Percentiles rank a stretch among this genome's conserved stretches.
These are phyloP conservation scores for Drosophila cracens DNA, from an alignment of 2,888 invertebrate species.

Conservation along the genomic window DNA sequence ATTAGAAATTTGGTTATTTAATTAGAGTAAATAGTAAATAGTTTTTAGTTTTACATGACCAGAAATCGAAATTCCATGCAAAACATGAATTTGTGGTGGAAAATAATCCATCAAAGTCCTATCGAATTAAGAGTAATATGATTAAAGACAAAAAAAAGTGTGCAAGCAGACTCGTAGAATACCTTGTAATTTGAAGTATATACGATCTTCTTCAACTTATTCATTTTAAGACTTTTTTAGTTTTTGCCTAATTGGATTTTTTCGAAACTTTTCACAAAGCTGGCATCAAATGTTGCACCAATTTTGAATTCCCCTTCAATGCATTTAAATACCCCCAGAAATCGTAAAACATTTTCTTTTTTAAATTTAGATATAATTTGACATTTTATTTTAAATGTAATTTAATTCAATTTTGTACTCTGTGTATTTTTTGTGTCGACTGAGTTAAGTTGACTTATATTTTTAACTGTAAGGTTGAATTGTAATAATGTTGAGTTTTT, in stretches of 20 bases:
- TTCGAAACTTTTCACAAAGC: not conserved
- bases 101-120: not conserved
- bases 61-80: not conserved
- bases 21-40: constrained; percentile 49
- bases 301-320: not conserved
- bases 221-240: not conserved
- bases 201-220: not conserved
- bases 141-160: not conserved
- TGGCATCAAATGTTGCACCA: not conserved
- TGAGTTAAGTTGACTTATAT: too few relatives aligned
- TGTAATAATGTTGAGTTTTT: not conserved
- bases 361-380: too few relatives aligned
- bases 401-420: too few relatives aligned
- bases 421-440: too few relatives aligned
- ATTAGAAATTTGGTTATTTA: constrained; percentile 64
- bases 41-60: not conserved
- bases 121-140: not conserved
- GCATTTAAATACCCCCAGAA: not conserved
- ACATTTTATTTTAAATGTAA: too few relatives aligned
- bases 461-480: not conserved
- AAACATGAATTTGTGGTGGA: not conserved
- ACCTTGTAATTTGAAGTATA: not conserved
- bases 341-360: not conserved
- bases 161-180: not conserved
- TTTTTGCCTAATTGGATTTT: not conserved